phyloP scores from a whole-genome alignment of 2,888 invertebrate genomes.

The Drosophila parthenogenetica region DNA sequence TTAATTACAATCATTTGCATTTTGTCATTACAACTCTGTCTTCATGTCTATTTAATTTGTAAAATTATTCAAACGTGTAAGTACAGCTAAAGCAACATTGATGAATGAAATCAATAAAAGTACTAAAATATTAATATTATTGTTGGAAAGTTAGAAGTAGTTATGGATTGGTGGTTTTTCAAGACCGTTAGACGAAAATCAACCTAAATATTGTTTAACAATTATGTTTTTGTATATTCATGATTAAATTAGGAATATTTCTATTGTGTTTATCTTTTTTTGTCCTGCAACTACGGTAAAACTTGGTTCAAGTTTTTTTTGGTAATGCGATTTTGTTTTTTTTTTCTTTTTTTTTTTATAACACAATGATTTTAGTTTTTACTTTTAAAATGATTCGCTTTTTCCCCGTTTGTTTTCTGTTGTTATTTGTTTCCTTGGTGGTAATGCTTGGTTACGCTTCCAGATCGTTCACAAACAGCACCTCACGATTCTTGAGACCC shows the following conservation, averaged over 20 bases:
- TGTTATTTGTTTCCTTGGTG: slow-evolving; percentile 22
- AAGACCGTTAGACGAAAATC: slow-evolving; percentile 46
- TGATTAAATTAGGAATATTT: slow-evolving; percentile 70
- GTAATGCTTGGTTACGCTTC: slow-evolving; percentile 87
- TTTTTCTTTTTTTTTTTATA: slow-evolving; percentile 53
- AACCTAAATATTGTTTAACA: slow-evolving; percentile 71
- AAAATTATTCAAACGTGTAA: slow-evolving; percentile 60
- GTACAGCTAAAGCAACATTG: slow-evolving; percentile 63
- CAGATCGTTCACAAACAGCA: slow-evolving; percentile 96
- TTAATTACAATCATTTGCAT: not conserved
- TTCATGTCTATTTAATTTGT: slow-evolving; percentile 55
- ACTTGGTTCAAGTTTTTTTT: slow-evolving; percentile 71
- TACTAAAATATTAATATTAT: slow-evolving; percentile 15
- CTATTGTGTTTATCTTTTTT: slow-evolving; percentile 30
- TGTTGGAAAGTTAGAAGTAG: not conserved
- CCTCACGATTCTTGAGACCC: slow-evolving; percentile 95
- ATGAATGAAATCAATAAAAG: slow-evolving; percentile 12
- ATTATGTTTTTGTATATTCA: slow-evolving; percentile 60
- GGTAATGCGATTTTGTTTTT: slow-evolving; percentile 61
- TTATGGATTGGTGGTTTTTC: slow-evolving; percentile 3
- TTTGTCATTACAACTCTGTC: slow-evolving; percentile 40
- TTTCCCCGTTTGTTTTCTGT: slow-evolving; percentile 4
- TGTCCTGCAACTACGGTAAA: slow-evolving; percentile 63
- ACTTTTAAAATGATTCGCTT: slow-evolving; percentile 8
- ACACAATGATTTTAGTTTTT: slow-evolving; percentile 47